phyloP scores from a whole-genome alignment of 2,888 invertebrate species.

The Subacronicta megacephala region DNA sequence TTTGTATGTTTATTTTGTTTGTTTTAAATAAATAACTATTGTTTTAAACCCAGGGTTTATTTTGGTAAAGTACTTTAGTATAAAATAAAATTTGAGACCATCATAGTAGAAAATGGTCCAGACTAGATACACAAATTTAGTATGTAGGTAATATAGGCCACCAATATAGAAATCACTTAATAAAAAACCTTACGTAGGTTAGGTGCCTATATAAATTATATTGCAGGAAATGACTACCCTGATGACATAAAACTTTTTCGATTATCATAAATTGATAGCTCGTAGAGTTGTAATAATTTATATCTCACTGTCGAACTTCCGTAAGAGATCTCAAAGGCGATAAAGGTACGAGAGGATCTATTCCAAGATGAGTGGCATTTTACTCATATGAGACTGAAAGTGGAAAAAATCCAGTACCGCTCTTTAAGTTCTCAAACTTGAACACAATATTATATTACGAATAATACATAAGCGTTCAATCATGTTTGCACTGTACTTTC shows the following conservation, averaged over 20 bases:
- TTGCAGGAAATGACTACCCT: conserved; percentile 60
- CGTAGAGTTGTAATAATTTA: conserved; percentile 80
- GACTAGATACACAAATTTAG: conserved; percentile 16
- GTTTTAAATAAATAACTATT: too few relatives aligned
- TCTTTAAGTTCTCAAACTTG: conserved; percentile 55
- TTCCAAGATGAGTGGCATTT: conserved; percentile 71
- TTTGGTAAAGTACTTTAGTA: conserved; percentile 1
- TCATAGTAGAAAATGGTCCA: conserved; percentile 4
- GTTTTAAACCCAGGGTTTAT: conserved; percentile 2
- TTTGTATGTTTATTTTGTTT: too few relatives aligned
- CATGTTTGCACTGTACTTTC: conserved; percentile 73
- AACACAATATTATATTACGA: conserved; percentile 46
- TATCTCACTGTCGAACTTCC: conserved; percentile 76
- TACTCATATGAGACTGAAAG: conserved; percentile 72
- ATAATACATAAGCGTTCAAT: conserved; percentile 60
- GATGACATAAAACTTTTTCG: conserved; percentile 76
- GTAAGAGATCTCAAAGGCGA: conserved; percentile 72
- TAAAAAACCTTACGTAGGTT: conserved; percentile 18
- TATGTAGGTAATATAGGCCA: conserved; percentile 3
- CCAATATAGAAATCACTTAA: too few relatives aligned
- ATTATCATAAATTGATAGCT: conserved; percentile 82
- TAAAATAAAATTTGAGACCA: conserved; percentile 8
- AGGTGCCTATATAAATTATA: conserved; percentile 55
- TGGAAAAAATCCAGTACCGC: conserved; percentile 64
- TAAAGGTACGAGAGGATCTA: conserved; percentile 72